Evolutionary conservation across 2,797 vertebrate species (phyloP), one percentile per base, ranked within the genome.

Genomic region (Sebastes jordani): DNA sequence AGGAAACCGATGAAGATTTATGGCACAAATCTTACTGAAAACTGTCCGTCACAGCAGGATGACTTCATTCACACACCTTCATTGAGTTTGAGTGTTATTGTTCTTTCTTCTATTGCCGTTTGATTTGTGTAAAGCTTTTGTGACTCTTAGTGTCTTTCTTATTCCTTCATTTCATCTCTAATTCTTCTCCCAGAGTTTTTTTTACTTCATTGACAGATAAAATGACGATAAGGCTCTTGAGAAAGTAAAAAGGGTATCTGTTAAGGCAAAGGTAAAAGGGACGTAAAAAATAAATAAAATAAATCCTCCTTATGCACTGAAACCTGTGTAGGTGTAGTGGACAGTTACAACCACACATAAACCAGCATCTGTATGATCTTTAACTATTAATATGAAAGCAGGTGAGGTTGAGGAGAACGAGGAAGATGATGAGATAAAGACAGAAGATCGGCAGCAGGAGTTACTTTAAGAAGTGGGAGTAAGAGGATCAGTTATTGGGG

Each of bases 241-340:
- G 38, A 16, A 36, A 69, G 27, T 14, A 25, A 67, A 38, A 42
- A 22, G 52, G 23, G 23, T 18, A 16, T 78, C 30, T 34, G 54
- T 65, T 60, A 66, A 79, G 69, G 61, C 76, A 65, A 71, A 58
- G n/a, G 49, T 59, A 8, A 49, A 25, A 59, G 34, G 23, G 36
- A 66, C 3, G 1, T 52, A 30, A 6, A 30, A 8, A 20, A 49
- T 52, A 38, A 52, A 14, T 52, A 8, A 67, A 30, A 23, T 16
- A 38, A n/a, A 27, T 61, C 20, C 29, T 61, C 18, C 60, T 13
- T 4, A 34, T 11, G 10, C 6, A 36, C 60, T 4, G 58, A 59
- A 56, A 23, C 23, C 23, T 60, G 3, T 9, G 30, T 62, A 22
- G 60, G 60, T 14, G 61, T 34, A 34, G 23, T 23, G 23, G 23